A percentile compares a stretch with the other conserved stretches of the same genome.
Evolutionary conservation across 2,888 invertebrate species (phyloP).

Genomic region (Odontocolon sp.): DNA sequence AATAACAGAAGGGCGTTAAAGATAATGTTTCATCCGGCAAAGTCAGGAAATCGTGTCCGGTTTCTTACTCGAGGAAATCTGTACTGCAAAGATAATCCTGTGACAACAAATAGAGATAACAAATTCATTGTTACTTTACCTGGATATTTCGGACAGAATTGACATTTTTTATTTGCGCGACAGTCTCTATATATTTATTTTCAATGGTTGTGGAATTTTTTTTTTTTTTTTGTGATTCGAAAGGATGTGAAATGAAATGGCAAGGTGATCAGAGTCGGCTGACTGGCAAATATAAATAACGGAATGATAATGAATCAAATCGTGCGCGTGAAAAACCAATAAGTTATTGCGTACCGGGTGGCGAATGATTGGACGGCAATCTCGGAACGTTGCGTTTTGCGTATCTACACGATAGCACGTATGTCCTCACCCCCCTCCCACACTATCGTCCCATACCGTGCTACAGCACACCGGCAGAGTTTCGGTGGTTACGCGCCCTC

Average conservation of each 20-base stretch:
- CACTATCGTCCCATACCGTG: slow-evolving; percentile 38
- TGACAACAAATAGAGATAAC: background rate
- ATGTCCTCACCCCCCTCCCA: slow-evolving; percentile 52
- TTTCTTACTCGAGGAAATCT: slow-evolving; percentile 29
- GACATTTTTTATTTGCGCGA: slow-evolving; percentile 12
- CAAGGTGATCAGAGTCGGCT: slow-evolving; percentile 49
- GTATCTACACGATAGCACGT: slow-evolving; percentile 60
- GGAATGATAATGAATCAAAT: slow-evolving; percentile 80
- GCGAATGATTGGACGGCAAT: slow-evolving; percentile 75
- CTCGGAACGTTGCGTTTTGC: slow-evolving; percentile 32
- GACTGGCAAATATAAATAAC: slow-evolving; percentile 77
- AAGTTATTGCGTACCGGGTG: slow-evolving; percentile 75
- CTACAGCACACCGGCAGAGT: slow-evolving; percentile 40
- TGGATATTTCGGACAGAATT: slow-evolving; percentile 14
- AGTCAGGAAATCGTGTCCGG: slow-evolving; percentile 19
- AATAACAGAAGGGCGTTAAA: slow-evolving; percentile 39
- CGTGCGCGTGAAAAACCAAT: slow-evolving; percentile 78
- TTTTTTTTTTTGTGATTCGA: slow-evolving; percentile 34
- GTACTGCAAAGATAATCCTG: background rate
- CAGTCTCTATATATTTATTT: background rate
- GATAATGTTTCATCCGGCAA: slow-evolving; percentile 48
- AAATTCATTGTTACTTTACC: slow-evolving; percentile 10
- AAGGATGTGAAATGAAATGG: background rate
- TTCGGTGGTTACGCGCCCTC: slow-evolving; percentile 22
- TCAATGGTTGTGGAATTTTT: slow-evolving; percentile 23